phyloP scores from a whole-genome alignment of 1,140 invertebrate genomes.

The Dinothrombium tinctorium region DNA sequence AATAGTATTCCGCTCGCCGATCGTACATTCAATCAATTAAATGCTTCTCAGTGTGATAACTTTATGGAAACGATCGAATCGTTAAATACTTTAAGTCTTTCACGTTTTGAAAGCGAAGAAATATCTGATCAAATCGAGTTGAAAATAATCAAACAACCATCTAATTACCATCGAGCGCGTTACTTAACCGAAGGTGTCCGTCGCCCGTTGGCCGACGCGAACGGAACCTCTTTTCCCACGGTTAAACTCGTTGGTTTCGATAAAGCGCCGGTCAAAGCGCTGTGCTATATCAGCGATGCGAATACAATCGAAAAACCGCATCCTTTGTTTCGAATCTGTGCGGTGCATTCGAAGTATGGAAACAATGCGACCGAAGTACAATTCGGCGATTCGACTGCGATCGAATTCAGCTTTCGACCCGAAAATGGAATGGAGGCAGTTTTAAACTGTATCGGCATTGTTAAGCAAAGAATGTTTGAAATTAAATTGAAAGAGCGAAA shows the following conservation, averaged over 20 bases:
- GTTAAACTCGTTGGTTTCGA: conserved; percentile 68
- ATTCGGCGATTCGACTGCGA: conserved; percentile 68
- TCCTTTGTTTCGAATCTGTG: conserved; percentile 59
- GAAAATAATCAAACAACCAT: conserved; percentile 66
- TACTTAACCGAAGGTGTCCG: conserved; percentile 81
- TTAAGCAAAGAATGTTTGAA: conserved; percentile 74
- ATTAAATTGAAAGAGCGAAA: too few relatives aligned
- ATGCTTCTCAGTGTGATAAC: too few relatives aligned
- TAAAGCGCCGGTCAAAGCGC: conserved; percentile 44
- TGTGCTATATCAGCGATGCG: conserved; percentile 83
- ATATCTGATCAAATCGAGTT: conserved; percentile 30
- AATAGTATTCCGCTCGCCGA: too few relatives aligned
- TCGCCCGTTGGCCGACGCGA: conserved; percentile 79
- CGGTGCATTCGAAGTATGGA: conserved; percentile 40
- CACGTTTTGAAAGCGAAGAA: too few relatives aligned
- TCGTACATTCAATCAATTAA: too few relatives aligned
- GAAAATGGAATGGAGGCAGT: conserved; percentile 51
- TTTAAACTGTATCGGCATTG: conserved; percentile 32
- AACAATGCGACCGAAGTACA: conserved; percentile 81
- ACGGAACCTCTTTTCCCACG: conserved; percentile 76
- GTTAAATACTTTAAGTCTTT: too few relatives aligned
- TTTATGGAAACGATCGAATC: too few relatives aligned
- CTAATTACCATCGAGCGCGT: conserved; percentile 75
- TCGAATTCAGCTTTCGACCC: conserved; percentile 67
- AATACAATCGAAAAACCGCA: conserved; percentile 58